These are phyloP conservation scores for Camponotus vicinus DNA, from an alignment of 1,140 invertebrate genomes.

Conservation along the genomic window DNA sequence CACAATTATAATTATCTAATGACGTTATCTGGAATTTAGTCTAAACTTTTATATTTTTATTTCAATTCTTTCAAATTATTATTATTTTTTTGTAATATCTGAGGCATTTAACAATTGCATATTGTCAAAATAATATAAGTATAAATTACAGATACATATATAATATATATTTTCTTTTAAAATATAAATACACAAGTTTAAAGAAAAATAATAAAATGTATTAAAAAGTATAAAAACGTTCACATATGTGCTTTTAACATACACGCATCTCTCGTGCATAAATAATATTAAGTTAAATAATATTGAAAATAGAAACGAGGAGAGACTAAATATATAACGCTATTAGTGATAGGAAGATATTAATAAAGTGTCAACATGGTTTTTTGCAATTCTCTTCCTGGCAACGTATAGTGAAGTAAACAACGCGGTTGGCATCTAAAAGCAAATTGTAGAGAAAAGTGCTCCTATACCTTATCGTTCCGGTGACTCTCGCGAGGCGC, in stretches of 20 bases:
- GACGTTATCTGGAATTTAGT: not conserved
- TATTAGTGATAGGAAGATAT: slow-evolving; percentile 6
- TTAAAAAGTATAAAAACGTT: not conserved
- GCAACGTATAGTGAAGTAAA: slow-evolving; percentile 30
- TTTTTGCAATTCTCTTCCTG: not conserved
- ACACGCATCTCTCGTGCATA: not conserved
- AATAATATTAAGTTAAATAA: not conserved
- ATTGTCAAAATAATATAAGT: not conserved
- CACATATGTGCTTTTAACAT: not conserved
- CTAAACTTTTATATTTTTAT: not conserved
- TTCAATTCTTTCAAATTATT: not conserved
- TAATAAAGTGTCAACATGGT: slow-evolving; percentile 8
- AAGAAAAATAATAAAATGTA: not conserved
- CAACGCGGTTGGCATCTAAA: slow-evolving; percentile 29
- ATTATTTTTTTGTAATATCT: not conserved
- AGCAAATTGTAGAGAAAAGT: slow-evolving; percentile 69
- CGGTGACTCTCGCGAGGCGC: slow-evolving; percentile 45
- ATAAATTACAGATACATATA: not conserved
- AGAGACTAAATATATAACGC: not conserved
- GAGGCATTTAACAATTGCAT: not conserved
- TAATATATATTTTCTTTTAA: not conserved
- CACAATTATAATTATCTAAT: not conserved
- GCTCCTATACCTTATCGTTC: slow-evolving; percentile 54
- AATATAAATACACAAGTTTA: not conserved
- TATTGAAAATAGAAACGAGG: not conserved